Percentiles rank a stretch among this genome's conserved stretches.
These are phyloP conservation scores for Dipodomys stephensi DNA, from an alignment of 2,113 vertebrate genomes.

Conservation along the genomic window DNA sequence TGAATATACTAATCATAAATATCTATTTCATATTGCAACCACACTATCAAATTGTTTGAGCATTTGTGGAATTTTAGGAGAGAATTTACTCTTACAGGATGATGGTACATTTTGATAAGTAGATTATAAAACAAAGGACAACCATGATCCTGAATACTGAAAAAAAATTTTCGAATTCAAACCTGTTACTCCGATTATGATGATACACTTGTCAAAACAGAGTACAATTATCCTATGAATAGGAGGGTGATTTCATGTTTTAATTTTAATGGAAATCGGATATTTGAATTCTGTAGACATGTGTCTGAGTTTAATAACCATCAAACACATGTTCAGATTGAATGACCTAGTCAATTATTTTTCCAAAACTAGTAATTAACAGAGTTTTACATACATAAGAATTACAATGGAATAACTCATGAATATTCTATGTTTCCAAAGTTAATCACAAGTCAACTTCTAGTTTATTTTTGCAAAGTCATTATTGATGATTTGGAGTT, in stretches of 20 bases:
- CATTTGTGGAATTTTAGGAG: slow-evolving; percentile 18
- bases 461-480: slow-evolving; percentile 77
- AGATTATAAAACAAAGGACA: slow-evolving; percentile 50
- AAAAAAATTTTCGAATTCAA: slow-evolving; percentile 58
- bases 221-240: slow-evolving; percentile 69
- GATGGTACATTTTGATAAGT: not conserved
- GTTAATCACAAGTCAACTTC: slow-evolving; percentile 81
- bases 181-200: slow-evolving; percentile 7
- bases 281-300: slow-evolving; percentile 84
- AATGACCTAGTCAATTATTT: slow-evolving; percentile 86
- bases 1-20: not conserved
- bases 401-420: slow-evolving; percentile 78
- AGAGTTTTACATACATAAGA: slow-evolving; percentile 77
- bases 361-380: slow-evolving; percentile 81
- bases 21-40: not conserved
- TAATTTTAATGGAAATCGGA: slow-evolving; percentile 83
- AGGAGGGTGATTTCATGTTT: slow-evolving; percentile 78
- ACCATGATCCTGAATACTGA: not conserved
- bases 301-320: slow-evolving; percentile 82
- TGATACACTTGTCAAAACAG: slow-evolving; percentile 75
- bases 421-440: slow-evolving; percentile 82
- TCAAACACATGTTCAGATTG: slow-evolving; percentile 83
- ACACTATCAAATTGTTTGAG: not conserved
- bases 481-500: slow-evolving; percentile 77
- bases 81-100: slow-evolving; percentile 21